These are phyloP conservation scores for Disparrhopalites patrizii DNA, from an alignment of 2,888 invertebrate genomes.

Conservation along the genomic window DNA sequence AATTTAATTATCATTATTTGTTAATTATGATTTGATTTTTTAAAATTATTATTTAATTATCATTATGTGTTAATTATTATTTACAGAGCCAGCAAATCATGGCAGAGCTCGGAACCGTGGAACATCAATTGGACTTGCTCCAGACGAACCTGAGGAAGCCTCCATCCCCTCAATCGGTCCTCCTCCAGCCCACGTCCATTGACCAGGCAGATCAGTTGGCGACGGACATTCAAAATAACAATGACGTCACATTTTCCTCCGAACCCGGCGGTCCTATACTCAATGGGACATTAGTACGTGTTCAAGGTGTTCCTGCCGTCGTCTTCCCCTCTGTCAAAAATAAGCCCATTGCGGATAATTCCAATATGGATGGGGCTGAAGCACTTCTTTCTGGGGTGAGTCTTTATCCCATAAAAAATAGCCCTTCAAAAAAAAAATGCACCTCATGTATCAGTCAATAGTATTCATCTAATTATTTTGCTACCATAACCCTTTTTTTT, in stretches of 20 bases:
- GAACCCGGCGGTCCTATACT: conserved; percentile 28
- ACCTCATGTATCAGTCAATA: too few species aligned
- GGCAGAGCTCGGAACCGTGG: conserved; percentile 45
- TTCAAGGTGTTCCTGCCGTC: conserved; percentile 53
- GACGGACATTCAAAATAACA: conserved; percentile 37
- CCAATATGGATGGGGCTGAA: conserved; percentile 45
- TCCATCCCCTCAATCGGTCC: conserved; percentile 10
- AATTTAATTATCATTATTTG: too few species aligned
- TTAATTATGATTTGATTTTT: too few species aligned
- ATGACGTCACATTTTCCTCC: conserved; percentile 41
- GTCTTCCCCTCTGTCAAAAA: conserved; percentile 89
- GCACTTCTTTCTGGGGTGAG: conserved; percentile 46
- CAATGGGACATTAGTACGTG: background rate
- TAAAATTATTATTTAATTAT: background rate
- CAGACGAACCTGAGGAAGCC: conserved; percentile 35
- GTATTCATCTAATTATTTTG: too few species aligned
- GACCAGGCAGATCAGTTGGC: conserved; percentile 42
- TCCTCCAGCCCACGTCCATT: conserved; percentile 25
- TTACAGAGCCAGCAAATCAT: conserved; percentile 46
- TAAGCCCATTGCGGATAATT: conserved; percentile 59
- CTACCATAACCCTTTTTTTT: background rate
- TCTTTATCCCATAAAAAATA: background rate
- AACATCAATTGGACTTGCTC: conserved; percentile 40
- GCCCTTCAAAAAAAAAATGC: background rate
- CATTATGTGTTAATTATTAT: background rate